A percentile compares a stretch with the other conserved stretches of the same genome.
Evolutionary conservation across 1,140 invertebrate species (phyloP).

Genomic region (Catajapyx aquilonaris): DNA sequence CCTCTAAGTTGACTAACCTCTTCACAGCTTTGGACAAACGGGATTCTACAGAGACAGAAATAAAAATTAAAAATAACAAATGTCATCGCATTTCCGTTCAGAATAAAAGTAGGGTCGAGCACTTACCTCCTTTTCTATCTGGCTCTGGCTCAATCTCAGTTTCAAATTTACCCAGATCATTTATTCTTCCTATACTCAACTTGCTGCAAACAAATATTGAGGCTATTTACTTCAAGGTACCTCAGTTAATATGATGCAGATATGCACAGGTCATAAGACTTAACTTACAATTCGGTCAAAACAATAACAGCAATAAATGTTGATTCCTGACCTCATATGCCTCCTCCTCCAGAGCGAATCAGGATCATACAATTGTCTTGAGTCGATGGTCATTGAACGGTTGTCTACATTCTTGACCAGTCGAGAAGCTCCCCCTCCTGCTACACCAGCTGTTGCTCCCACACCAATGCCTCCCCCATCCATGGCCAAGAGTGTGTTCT

Average conservation of each 20-base stretch:
- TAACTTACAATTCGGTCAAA: too few species aligned
- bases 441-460: slow-evolving; percentile 5
- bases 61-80: slow-evolving; percentile 7
- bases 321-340: slow-evolving; percentile 32
- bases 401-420: slow-evolving; percentile 23
- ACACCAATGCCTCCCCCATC: too few species aligned
- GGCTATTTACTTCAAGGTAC: too few species aligned
- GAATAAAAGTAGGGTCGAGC: neutral
- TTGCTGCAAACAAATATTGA: slow-evolving; percentile 28
- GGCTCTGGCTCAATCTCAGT: slow-evolving; percentile 73
- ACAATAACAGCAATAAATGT: too few species aligned
- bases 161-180: slow-evolving; percentile 65
- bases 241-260: too few species aligned
- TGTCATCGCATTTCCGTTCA: neutral
- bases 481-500: slow-evolving; percentile 45
- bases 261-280: too few species aligned
- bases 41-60: slow-evolving; percentile 31
- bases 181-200: slow-evolving; percentile 62
- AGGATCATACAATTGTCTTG: slow-evolving; percentile 55
- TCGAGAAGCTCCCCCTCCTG: slow-evolving; percentile 13
- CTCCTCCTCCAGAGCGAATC: slow-evolving; percentile 59
- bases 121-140: slow-evolving; percentile 33
- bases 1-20: slow-evolving; percentile 52
- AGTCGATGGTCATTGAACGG: slow-evolving; percentile 52
- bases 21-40: slow-evolving; percentile 42